Base-by-base conservation (phyloP, 1,140 invertebrate species). In the Drosophila punjabiensis region DNA sequence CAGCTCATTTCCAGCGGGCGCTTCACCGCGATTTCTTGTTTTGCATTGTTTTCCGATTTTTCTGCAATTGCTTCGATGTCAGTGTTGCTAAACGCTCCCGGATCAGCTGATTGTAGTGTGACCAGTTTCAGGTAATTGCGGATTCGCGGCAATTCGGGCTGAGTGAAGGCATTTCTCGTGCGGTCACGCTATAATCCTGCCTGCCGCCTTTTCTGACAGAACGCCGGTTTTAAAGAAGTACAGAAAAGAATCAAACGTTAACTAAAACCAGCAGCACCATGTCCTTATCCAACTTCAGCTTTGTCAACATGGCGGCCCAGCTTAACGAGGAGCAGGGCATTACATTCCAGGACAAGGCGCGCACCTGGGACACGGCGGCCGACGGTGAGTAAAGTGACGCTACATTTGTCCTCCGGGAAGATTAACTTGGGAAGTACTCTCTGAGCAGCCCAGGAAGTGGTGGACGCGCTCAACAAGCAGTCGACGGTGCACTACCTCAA, bases 401-500 rank as follows among this genome's bases (percentile, higher is more conserved):
- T 39, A 41, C 47, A 5, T 52, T 52, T 2, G 16, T 16, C 9
- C 9, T 7, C 6, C 10, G 5, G 8, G 5, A 16, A 4, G 28
- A 10, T 50, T 50, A 32, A 50, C 24, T 50, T 10, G 5, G 14
- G 20, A 48, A 14, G 4, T 3, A 9, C 4, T 9, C 1, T 9
- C 9, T 6, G 9, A 24, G 18, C 67, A 93, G 92, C 79, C 5
- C 59, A 90, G 55, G 89, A 87, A 66, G 82, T 93, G 43, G 86
- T 92, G 18, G 66, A 81, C 18, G 89, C 86, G 2, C 60, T 93
- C 0, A 85, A 88, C 47, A 74, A 45, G 6, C 62, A 79, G 61
- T 47, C 81, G 2, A 73, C 74, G 3, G 88, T 93, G 11, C 89
- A 92, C 28, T 92, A 64, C 79, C 94, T 99, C 9, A 96, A 97